Evolutionary conservation across 2,113 vertebrate species (phyloP), one percentile per base, ranked within the genome.

Genomic region (Oryzias celebensis): DNA sequence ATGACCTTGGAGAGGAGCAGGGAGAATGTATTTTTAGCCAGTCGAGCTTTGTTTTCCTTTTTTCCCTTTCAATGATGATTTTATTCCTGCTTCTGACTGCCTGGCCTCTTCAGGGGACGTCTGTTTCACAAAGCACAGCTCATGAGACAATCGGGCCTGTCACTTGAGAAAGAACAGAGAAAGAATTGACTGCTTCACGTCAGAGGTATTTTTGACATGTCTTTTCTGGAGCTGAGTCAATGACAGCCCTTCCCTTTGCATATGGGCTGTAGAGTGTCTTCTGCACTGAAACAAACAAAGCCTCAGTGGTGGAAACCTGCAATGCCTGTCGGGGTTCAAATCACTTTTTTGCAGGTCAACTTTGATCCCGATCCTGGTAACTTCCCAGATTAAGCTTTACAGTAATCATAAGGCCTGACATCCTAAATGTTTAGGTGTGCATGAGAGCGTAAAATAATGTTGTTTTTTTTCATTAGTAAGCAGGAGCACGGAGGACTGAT

Each of bases 1-100:
- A 58, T 86, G 86, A 85, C 86, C 85, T 89, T 86, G 82, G 50
- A 59, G 68, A 85, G 73, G 63, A 66, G 56, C 61, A 69, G 58
- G 61, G 65, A 83, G 65, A 63, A 62, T 81, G 65, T 88, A 84
- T 87, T 87, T 89, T 88, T 87, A 86, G 85, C 58, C 77, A 45
- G 65, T 48, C 31, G 26, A 78, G 63, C 73, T 69, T 60, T 68
- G 72, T 85, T 77, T 26, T 16, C 17, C 31, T 52, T n/a, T 20
- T 44, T 13, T 10, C 26, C 23, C 50, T 5, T 55, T 22, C 18
- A n/a, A 31, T 20, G 18, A 13, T 18, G 36, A 45, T 45, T 54
- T 46, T 54, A 22, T 55, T 18, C 14, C 42, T 51, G 36, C 36
- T 60, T 51, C 26, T 62, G 61, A 41, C 65, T 72, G 63, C 17